Evolutionary conservation across 2,888 invertebrate species (phyloP), one percentile per base, ranked within the genome.

Genomic region (Drosophila ezoana): DNA sequence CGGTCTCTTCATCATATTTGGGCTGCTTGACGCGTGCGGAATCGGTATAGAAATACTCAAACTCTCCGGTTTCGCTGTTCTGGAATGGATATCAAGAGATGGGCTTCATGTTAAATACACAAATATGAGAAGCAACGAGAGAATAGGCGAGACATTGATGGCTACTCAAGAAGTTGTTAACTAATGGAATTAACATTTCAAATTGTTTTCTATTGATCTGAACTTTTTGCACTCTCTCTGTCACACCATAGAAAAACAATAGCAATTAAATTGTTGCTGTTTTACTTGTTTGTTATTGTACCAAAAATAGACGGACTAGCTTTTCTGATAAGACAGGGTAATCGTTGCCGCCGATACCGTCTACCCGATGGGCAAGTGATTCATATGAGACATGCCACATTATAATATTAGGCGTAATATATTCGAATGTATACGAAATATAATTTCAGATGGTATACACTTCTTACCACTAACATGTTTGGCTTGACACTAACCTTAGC

Each of bases 1-100:
- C 92, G 20, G 92, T 92, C 75, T 92, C 92, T 45, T 90, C 90
- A 71, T 92, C 91, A 65, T 87, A 91, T 48, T 82, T 76, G 32
- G 80, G 83, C 43, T 75, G 79, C 14, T 76, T 81, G 38, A 89
- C 69, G 37, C 79, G 87, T 16, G 76, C 80, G 41, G 71, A 75
- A 63, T 82, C 87, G 35, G 76, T 72, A 57, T 84, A 86, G 43
- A 88, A 79, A 59, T 89, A 89, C 61, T 89, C 88, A 47, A 89
- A 68, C 71, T 92, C 92, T 3, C 92, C 92, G 10, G 92, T 92
- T 88, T 92, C 92, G 48, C 84, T 89, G 60, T 92, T 90, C 92
- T 92, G 64, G 18, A 85, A 81, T 48, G 8, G 38, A 8, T 28
- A 28, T 28, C 0, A 28, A 28, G 8, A 28, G 8, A 28, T 28